Evolutionary conservation across 2,888 invertebrate genomes (phyloP).

Genomic region (Heteromyza rotundicornis): DNA sequence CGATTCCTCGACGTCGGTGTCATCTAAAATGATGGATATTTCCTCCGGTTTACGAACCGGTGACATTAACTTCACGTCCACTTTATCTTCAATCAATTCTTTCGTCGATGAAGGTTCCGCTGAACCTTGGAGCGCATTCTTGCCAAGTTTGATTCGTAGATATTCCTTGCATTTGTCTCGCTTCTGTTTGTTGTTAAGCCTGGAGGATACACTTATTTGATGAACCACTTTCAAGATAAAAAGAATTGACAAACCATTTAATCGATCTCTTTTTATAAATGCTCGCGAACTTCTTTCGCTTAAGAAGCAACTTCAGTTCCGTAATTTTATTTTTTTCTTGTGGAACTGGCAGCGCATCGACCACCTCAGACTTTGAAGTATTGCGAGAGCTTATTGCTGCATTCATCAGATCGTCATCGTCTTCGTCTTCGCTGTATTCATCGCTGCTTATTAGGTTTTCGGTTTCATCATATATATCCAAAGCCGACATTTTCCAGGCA

Average conservation of each 20-base stretch:
- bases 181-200: neutral
- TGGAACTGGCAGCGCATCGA: too few relatives aligned
- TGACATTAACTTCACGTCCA: too few relatives aligned
- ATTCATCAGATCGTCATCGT: conserved; percentile 34
- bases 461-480: neutral
- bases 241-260: neutral
- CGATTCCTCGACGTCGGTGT: too few relatives aligned
- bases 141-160: neutral
- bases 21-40: too few relatives aligned
- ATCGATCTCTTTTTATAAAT: neutral
- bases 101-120: too few relatives aligned
- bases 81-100: too few relatives aligned
- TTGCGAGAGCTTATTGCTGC: neutral
- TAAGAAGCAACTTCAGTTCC: neutral
- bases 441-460: conserved; percentile 36
- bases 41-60: too few relatives aligned
- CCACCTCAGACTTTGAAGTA: neutral
- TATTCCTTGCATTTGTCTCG: neutral
- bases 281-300: neutral
- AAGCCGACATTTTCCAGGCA: neutral
- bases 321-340: neutral
- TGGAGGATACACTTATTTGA: neutral
- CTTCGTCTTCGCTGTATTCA: conserved; percentile 40
- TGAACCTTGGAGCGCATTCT: too few relatives aligned
- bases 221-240: too few relatives aligned